Evolutionary conservation across 1,140 invertebrate species (phyloP).

Genomic region (Orussus abietinus): DNA sequence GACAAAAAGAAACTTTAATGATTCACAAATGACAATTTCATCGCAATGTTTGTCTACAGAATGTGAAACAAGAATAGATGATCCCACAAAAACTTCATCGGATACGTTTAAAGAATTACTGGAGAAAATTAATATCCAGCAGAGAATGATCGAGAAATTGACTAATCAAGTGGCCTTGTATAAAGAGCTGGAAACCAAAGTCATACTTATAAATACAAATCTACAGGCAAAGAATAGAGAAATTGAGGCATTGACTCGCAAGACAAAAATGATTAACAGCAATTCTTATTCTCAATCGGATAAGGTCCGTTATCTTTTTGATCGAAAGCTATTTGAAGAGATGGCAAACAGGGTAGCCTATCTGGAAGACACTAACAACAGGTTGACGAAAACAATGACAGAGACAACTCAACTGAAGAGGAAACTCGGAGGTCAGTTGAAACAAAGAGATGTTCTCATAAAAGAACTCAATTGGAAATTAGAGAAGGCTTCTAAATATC

Average conservation of each 20-base stretch:
- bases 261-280: no score
- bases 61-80: no score
- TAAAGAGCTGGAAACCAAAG: constrained; percentile 30
- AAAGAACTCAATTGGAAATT: constrained; percentile 49
- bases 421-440: constrained; percentile 35
- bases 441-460: constrained; percentile 38
- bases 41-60: no score
- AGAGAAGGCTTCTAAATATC: constrained; percentile 43
- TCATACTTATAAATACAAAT: constrained; percentile 21
- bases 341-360: constrained; percentile 31
- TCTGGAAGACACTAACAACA: constrained; percentile 38
- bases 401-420: constrained; percentile 33
- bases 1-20: no score
- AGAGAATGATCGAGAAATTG: constrained; percentile 33
- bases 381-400: constrained; percentile 35
- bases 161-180: constrained; percentile 33
- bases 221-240: constrained; percentile 25
- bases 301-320: no score
- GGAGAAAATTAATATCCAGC: constrained; percentile 31
- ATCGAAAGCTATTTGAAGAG: constrained; percentile 30
- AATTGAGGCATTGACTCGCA: constrained; percentile 20
- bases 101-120: constrained; percentile 18
- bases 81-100: no score
- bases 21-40: no score
- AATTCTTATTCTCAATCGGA: no score